These are phyloP conservation scores for Mus pahari DNA, from an alignment of 2,113 vertebrate species.

Conservation along the genomic window DNA sequence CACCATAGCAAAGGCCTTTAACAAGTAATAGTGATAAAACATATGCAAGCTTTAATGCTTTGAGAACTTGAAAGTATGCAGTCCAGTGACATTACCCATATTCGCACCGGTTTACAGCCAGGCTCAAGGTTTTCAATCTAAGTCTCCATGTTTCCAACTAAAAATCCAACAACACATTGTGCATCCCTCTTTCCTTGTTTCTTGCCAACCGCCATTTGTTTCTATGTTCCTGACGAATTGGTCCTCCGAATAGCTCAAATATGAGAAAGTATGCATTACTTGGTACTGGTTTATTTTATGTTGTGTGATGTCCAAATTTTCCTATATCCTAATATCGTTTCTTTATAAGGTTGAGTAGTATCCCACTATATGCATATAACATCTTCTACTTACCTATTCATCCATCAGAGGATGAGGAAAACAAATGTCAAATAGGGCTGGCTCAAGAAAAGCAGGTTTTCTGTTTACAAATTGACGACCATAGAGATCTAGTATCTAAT, in stretches of 20 bases:
- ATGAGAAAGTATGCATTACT: neutral
- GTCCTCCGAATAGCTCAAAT: neutral
- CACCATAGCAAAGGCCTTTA: neutral
- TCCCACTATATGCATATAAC: neutral
- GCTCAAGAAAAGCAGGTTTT: neutral
- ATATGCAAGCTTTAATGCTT: neutral
- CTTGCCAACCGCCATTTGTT: neutral
- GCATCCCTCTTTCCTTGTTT: rapidly evolving
- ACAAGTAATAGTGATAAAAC: neutral
- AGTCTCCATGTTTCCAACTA: neutral
- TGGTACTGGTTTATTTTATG: neutral
- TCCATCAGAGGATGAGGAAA: neutral
- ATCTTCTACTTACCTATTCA: neutral
- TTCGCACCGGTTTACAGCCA: neutral
- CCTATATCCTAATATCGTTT: neutral
- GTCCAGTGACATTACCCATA: neutral
- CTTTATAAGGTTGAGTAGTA: neutral
- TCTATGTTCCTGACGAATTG: neutral
- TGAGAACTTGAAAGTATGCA: neutral
- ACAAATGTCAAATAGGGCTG: neutral
- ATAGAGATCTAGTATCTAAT: neutral
- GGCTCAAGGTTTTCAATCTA: neutral
- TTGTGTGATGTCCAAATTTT: neutral
- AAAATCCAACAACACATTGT: neutral
- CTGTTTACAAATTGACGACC: neutral